Percentiles rank a stretch among this genome's conserved stretches.
These are phyloP conservation scores for Cataglyphis albicans DNA, from an alignment of 2,888 invertebrate genomes.

Conservation along the genomic window DNA sequence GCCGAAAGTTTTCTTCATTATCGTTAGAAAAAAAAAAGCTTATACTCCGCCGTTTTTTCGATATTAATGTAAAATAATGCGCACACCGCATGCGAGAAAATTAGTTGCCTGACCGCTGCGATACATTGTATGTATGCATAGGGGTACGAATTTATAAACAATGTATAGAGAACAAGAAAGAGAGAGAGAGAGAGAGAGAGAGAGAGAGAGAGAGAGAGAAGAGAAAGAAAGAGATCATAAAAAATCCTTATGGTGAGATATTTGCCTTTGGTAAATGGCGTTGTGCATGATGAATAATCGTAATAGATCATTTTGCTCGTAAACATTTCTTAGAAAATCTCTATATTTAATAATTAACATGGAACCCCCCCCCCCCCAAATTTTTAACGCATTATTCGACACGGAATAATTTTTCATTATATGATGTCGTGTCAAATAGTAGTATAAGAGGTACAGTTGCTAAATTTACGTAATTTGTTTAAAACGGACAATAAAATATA, in stretches of 20 bases:
- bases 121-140: conserved; percentile 13
- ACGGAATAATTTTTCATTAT: conserved; percentile 13
- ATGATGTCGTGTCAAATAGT: neutral
- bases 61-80: conserved; percentile 41
- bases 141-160: conserved; percentile 28
- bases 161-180: neutral
- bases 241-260: neutral
- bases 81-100: neutral
- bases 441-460: neutral
- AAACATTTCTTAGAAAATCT: neutral
- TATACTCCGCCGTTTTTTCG: neutral
- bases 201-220: neutral
- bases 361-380: too few relatives aligned
- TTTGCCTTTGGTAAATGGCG: neutral
- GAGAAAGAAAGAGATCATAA: neutral
- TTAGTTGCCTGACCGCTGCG: neutral
- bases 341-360: neutral
- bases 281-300: neutral
- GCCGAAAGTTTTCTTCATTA: conserved; percentile 13
- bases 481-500: neutral
- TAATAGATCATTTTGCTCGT: neutral
- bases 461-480: neutral
- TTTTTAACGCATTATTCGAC: neutral
- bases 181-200: neutral
- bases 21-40: conserved; percentile 3